Base-by-base conservation (phyloP, 1,140 invertebrate species). In the Euura saliciscinereae region DNA sequence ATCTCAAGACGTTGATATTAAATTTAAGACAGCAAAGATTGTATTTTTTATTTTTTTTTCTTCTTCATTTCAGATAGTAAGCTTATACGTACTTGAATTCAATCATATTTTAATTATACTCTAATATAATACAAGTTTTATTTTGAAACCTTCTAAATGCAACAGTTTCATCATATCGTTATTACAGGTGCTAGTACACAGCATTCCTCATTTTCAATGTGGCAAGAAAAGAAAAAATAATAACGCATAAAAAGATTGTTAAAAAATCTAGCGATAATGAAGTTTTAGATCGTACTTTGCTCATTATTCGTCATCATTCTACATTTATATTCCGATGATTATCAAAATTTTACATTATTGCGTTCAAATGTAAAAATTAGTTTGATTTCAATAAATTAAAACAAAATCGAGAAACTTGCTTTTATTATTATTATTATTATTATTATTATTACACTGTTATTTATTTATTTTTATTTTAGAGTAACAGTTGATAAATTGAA, bases 111-210 rank as follows among this genome's bases (percentile, higher is more conserved):
- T 59, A 59, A 3, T 11, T 59, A 59, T 59, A n/a, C 51, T 59
- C 13, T 59, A 59, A 8, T 59, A 59, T 59, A 59, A 59, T 59
- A 59, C 51, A 59, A 59, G 51, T 59, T 59, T 59, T 59, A 59
- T 59, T 59, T 59, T 59, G 51, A 59, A 59, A 59, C 51, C 13
- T 59, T 59, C 51, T 59, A 59, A 59, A 59, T 59, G 51, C 51
- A 59, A 59, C 51, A 59, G 10, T 59, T 59, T 28, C 28, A 28
- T 28, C 28, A 28, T 28, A 8, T 59, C 13, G 51, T 59, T 8
- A 59, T 59, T 59, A 59, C 51, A 59, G 51, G 28, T 59, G 8
- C 13, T 59, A 59, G 51, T n/a, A 11, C 51, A 6, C 51, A 6
- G 3, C 51, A 59, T 59, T 59, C 6, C 2, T 59, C 51, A 4